phyloP scores from a whole-genome alignment of 2,113 vertebrate species.

The Eulacestoma nigropectus region DNA sequence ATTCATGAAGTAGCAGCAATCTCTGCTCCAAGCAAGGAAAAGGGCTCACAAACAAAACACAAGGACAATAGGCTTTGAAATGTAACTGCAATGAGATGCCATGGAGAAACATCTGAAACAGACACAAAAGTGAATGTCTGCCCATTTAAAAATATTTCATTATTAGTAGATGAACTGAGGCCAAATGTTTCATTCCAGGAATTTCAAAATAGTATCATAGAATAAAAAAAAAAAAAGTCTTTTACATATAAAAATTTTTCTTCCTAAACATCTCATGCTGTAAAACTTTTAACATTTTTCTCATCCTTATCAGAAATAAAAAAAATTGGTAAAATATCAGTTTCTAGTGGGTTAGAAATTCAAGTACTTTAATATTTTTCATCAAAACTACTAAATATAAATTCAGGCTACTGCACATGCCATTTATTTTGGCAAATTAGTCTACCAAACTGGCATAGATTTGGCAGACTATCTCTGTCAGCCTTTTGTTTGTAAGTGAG shows the following conservation, averaged over 20 bases:
- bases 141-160: not conserved
- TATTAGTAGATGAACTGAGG: not conserved
- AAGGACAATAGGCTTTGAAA: not conserved
- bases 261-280: not conserved
- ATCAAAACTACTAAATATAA: not conserved
- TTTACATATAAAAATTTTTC: not conserved
- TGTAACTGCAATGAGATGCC: not conserved
- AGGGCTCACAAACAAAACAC: not conserved
- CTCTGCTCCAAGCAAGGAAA: not conserved
- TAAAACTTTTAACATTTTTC: not conserved
- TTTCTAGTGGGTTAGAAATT: not conserved
- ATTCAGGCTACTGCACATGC: not conserved
- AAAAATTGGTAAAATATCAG: not conserved
- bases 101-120: not conserved
- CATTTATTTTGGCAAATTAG: not conserved
- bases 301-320: not conserved
- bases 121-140: not conserved
- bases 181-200: not conserved
- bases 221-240: not conserved
- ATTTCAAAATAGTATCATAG: not conserved
- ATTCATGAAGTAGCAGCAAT: not conserved
- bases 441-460: not conserved
- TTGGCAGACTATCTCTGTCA: not conserved
- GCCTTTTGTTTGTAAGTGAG: not conserved
- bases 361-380: not conserved